phyloP scores from a whole-genome alignment of 2,888 invertebrate genomes.

The Rotaria socialis region DNA sequence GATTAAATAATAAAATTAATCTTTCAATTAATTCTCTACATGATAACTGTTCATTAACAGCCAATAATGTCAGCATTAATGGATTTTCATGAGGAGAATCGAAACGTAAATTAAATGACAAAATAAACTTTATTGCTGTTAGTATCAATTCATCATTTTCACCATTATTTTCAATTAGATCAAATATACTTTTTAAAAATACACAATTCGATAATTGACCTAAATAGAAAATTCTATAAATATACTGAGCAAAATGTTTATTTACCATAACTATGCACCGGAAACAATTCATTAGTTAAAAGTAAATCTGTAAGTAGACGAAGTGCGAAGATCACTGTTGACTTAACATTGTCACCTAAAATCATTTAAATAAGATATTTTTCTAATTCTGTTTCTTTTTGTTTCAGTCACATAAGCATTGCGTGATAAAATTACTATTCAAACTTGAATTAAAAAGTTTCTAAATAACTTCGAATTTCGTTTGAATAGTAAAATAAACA shows the following conservation, averaged over 20 bases:
- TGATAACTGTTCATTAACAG: not conserved
- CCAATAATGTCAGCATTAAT: not conserved
- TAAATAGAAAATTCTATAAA: not conserved
- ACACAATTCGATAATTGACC: slow-evolving; percentile 15
- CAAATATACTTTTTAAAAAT: slow-evolving; percentile 19
- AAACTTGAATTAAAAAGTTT: no score
- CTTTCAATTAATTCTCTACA: slow-evolving; percentile 19
- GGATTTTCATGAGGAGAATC: slow-evolving; percentile 14
- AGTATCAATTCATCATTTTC: slow-evolving; percentile 1
- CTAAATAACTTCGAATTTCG: not conserved
- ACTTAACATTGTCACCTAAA: not conserved
- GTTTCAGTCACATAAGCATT: not conserved
- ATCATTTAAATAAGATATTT: not conserved
- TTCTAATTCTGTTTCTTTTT: not conserved
- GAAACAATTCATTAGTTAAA: not conserved
- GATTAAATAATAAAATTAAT: slow-evolving; percentile 25
- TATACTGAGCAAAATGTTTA: no score
- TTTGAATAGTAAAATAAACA: not conserved
- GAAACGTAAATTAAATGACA: slow-evolving; percentile 7
- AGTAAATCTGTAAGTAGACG: not conserved
- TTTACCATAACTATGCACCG: not conserved
- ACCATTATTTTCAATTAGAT: slow-evolving; percentile 9
- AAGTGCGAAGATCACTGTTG: not conserved
- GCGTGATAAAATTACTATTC: not conserved
- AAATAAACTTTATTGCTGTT: slow-evolving; percentile 7